phyloP scores from a whole-genome alignment of 2,113 vertebrate genomes.

The Pitta sordida region DNA sequence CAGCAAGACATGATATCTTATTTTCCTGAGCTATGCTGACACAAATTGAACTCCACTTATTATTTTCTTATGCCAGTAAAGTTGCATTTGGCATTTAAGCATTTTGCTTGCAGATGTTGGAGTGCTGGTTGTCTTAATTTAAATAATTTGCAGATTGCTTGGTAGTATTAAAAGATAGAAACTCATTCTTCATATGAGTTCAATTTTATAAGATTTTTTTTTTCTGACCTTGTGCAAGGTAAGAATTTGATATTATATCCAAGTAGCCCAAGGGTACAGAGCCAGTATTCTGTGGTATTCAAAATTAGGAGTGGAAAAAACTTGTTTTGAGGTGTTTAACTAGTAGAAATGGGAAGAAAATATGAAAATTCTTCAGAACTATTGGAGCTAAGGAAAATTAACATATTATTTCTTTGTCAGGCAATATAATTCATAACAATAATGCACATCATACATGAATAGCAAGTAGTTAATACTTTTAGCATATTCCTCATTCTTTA shows the following conservation, averaged over 20 bases:
- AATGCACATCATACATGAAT: not conserved
- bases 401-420: not conserved
- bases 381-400: not conserved
- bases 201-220: conserved; percentile 73
- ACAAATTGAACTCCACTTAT: conserved; percentile 92
- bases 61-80: conserved; percentile 89
- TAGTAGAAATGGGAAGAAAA: conserved; percentile 4
- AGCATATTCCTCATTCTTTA: not conserved
- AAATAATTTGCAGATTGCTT: conserved; percentile 88
- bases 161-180: conserved; percentile 78
- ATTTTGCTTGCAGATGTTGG: conserved; percentile 86
- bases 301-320: not conserved
- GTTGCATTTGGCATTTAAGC: conserved; percentile 75
- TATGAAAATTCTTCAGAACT: not conserved
- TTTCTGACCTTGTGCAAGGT: conserved; percentile 69
- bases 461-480: not conserved
- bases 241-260: conserved; percentile 57
- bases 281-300: conserved; percentile 31
- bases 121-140: conserved; percentile 82
- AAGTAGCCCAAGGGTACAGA: conserved; percentile 15
- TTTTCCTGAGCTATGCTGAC: conserved; percentile 94
- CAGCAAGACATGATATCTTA: conserved; percentile 99
- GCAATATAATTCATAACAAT: not conserved
- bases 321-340: conserved; percentile 30
- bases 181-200: conserved; percentile 81